Percentiles rank a stretch among this genome's conserved stretches.
Conservation (phyloP, 2,113 vertebrate species). For the Gadus macrocephalus region DNA sequence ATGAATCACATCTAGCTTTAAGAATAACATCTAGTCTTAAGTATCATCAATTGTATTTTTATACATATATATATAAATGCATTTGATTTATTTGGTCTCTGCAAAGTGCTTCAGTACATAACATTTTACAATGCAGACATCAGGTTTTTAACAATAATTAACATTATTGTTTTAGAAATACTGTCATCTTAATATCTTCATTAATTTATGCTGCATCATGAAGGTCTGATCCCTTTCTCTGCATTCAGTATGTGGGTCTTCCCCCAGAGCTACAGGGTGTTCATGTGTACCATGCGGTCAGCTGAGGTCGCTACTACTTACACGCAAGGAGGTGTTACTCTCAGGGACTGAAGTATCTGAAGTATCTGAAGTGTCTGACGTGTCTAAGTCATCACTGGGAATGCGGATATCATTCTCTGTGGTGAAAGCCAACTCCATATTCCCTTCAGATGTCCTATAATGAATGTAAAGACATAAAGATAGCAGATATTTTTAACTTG, state of each 20-base stretch:
- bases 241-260: background rate
- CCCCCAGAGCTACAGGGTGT: too few relatives aligned
- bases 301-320: slow-evolving; percentile 31
- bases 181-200: background rate
- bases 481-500: background rate
- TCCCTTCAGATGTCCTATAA: slow-evolving; percentile 73
- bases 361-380: too few relatives aligned
- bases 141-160: too few relatives aligned
- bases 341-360: slow-evolving; percentile 81
- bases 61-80: background rate
- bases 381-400: slow-evolving; percentile 75
- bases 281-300: background rate
- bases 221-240: background rate
- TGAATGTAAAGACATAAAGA: background rate
- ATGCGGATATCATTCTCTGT: slow-evolving; percentile 87
- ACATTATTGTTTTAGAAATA: background rate
- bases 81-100: background rate
- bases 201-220: background rate
- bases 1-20: too few relatives aligned
- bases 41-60: too few relatives aligned
- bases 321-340: slow-evolving; percentile 78
- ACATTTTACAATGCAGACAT: too few relatives aligned
- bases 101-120: background rate
- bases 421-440: slow-evolving; percentile 86
- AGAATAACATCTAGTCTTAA: too few relatives aligned